Base-by-base conservation (phyloP, 2,113 vertebrate species). In the Oreochromis tanganicae region DNA sequence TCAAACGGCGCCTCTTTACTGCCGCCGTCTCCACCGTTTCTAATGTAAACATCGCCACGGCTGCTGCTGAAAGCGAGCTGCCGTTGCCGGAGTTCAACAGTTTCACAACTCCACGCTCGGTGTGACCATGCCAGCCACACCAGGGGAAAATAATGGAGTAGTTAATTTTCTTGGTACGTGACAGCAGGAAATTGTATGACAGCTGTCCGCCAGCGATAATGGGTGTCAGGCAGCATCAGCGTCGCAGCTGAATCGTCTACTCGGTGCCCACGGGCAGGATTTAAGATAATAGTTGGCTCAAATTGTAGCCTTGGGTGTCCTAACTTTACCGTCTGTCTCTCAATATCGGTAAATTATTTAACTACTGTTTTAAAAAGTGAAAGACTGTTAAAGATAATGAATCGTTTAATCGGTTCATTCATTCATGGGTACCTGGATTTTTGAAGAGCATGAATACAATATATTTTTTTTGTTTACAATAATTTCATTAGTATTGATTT, bases 181-280 rank as follows among this genome's bases (percentile, higher is more conserved):
- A 55, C 17, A 73, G 87, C 50, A 4, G 32, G 78, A 52, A 54
- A 82, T 75, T 36, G 87, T 63, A 6, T 71, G 86, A 86, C 89
- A 91, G 90, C 86, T 91, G 89, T 94, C 93, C 81, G 10, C 79
- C 59, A 6, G 88, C 8, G 73, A 83, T 94, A 90, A 92, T 88
- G 86, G 55, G 7, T 41, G 91, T 85, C 63, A 19, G 14, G 71
- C 68, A 83, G 21, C 84, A 79, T 81, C 80, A 10, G 54, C 16
- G 29, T 5, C 38, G 12, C 59, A 3, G 55, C 27, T 9, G 87
- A 89, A 78, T 84, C 75, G 68, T 87, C 82, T 24, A 63, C 78
- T 82, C n/a, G 1, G n/a, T 1, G 68, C 19, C 84, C 84, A 63
- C 75, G 50, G 66, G 83, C 50, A 4, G 29, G 27, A 17, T 78